A percentile compares a stretch with the other conserved stretches of the same genome.
phyloP scores from a whole-genome alignment of 2,113 vertebrate species.

The Channa argus region DNA sequence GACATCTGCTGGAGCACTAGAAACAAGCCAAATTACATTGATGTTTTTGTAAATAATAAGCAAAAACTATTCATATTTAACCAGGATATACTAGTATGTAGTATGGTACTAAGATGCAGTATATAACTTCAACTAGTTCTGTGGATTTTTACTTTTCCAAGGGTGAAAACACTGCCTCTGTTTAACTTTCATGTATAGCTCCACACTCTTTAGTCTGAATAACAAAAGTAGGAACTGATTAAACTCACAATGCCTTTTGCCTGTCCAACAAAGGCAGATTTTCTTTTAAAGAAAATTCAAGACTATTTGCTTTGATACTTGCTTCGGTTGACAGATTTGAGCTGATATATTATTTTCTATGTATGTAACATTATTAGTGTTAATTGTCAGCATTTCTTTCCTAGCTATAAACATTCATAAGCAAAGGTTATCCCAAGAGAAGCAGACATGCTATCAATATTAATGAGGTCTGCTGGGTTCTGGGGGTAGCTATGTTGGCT shows the following conservation, averaged over 20 bases:
- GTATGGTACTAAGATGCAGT: background rate
- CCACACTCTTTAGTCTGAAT: slow-evolving; percentile 8
- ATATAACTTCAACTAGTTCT: background rate
- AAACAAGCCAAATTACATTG: background rate
- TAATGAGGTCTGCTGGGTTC: slow-evolving; percentile 51
- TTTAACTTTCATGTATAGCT: background rate
- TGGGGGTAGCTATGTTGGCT: slow-evolving; percentile 44
- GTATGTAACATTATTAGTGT: slow-evolving; percentile 29
- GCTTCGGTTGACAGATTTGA: background rate
- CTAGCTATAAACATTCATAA: slow-evolving; percentile 19
- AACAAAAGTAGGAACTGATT: slow-evolving; percentile 45
- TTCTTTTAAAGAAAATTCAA: background rate
- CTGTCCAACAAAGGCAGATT: slow-evolving; percentile 28
- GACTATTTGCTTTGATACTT: slow-evolving; percentile 4
- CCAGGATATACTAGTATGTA: background rate
- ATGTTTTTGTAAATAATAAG: background rate
- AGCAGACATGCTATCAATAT: slow-evolving; percentile 60
- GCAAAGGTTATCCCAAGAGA: slow-evolving; percentile 53
- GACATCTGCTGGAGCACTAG: background rate
- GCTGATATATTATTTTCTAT: slow-evolving; percentile 6
- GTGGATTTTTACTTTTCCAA: slow-evolving; percentile 1
- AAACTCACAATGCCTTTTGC: slow-evolving; percentile 43
- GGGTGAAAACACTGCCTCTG: slow-evolving; percentile 1
- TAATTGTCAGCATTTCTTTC: slow-evolving; percentile 41
- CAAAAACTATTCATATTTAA: background rate